These are phyloP conservation scores for Acanthiza pusilla DNA, from an alignment of 2,797 vertebrate genomes.

Conservation along the genomic window DNA sequence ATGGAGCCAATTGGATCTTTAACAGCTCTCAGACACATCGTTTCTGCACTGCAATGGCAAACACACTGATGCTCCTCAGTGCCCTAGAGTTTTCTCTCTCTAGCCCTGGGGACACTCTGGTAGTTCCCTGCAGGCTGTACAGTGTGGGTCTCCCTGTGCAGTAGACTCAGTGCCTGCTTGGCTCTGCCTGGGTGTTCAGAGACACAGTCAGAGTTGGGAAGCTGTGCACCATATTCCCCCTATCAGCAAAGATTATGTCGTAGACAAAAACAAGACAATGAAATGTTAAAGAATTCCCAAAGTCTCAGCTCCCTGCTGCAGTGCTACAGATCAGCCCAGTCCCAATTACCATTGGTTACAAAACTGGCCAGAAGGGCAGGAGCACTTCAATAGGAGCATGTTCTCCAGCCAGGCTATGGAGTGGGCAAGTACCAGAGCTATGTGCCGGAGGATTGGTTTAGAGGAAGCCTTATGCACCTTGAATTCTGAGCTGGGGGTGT, in stretches of 20 bases:
- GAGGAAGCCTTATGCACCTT: not conserved
- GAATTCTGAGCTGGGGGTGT: not conserved
- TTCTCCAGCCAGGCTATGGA: not conserved
- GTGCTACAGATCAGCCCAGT: accelerated
- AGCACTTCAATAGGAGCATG: not conserved
- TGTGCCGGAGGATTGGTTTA: not conserved
- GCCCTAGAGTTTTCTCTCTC: not conserved
- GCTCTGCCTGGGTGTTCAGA: not conserved
- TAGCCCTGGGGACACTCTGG: not conserved
- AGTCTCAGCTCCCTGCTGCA: not conserved
- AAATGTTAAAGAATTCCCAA: not conserved
- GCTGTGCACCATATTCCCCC: not conserved
- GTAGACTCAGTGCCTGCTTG: not conserved
- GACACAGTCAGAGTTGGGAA: not conserved
- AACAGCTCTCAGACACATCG: not conserved
- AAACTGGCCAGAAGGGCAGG: not conserved
- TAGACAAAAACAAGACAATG: not conserved
- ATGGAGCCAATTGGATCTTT: not conserved
- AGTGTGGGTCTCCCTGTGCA: not conserved
- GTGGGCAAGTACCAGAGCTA: not conserved
- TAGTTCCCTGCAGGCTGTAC: not conserved
- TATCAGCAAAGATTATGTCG: not conserved
- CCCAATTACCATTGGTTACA: not conserved
- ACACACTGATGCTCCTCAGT: too few relatives aligned
- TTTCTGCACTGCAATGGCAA: not conserved